Conservation (phyloP, 2,888 invertebrate genomes). For the Leptopilina myrica region DNA sequence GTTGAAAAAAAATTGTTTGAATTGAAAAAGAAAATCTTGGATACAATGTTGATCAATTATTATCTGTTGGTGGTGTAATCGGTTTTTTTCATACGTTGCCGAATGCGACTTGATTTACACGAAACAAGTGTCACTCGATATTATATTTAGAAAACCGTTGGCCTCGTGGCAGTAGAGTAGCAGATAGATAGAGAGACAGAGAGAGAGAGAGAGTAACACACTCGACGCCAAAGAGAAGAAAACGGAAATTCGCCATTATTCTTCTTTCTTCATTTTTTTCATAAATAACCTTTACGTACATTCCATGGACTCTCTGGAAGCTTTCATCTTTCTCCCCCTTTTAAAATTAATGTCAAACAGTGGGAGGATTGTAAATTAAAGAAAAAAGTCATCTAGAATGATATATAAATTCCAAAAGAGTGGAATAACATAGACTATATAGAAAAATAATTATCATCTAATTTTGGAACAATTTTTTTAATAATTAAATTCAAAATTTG, state of each 20-base stretch:
- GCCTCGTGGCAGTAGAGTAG: slow-evolving; percentile 51
- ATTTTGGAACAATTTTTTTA: neutral
- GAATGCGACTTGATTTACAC: slow-evolving; percentile 67
- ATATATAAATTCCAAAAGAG: neutral
- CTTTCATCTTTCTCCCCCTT: slow-evolving; percentile 28
- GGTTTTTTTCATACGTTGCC: slow-evolving; percentile 30
- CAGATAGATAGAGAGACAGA: no score
- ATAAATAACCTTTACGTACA: slow-evolving; percentile 35
- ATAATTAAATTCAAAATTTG: no score
- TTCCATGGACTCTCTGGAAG: slow-evolving; percentile 7
- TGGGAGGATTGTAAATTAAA: slow-evolving; percentile 19
- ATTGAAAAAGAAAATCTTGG: neutral
- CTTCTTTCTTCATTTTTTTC: slow-evolving; percentile 39
- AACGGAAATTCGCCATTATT: slow-evolving; percentile 35
- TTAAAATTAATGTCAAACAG: slow-evolving; percentile 4
- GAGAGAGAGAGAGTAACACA: no score
- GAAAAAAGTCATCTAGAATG: neutral
- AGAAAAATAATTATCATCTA: neutral
- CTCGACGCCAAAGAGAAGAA: slow-evolving; percentile 49
- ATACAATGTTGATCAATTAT: slow-evolving; percentile 49
- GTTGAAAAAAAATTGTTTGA: neutral
- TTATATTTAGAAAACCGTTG: slow-evolving; percentile 68
- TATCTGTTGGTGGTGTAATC: slow-evolving; percentile 33
- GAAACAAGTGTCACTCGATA: slow-evolving; percentile 72
- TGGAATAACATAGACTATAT: neutral